Evolutionary conservation across 2,797 vertebrate genomes (phyloP).

Genomic region (Ficedula albicollis): DNA sequence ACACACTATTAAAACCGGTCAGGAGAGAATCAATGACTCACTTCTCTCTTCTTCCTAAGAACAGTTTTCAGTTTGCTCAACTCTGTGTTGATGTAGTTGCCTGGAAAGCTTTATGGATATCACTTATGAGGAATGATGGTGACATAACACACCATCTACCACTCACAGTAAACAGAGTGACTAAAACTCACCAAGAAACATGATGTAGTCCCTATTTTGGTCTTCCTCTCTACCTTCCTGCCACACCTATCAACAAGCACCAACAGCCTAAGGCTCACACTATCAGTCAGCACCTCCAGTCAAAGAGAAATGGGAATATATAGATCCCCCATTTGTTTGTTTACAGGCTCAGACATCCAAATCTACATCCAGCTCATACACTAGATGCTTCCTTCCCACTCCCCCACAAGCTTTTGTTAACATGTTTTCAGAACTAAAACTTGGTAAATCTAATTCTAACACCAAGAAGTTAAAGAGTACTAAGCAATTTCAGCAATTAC

Average conservation of each 20-base stretch:
- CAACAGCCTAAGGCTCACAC: not conserved
- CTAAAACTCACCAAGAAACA: not conserved
- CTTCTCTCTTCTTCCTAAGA: not conserved
- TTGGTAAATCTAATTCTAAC: not conserved
- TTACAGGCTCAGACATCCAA: not conserved
- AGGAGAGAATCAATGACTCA: not conserved
- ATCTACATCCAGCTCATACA: not conserved
- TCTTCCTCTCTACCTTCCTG: not conserved
- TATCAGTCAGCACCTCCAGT: not conserved
- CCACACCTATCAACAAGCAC: not conserved
- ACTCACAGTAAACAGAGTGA: not conserved
- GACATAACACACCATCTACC: not conserved
- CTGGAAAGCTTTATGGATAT: not conserved
- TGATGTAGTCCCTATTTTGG: not conserved
- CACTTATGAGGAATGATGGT: not conserved
- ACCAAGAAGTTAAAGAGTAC: not conserved
- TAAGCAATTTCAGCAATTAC: not conserved
- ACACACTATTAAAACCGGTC: not conserved
- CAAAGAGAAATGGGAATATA: not conserved
- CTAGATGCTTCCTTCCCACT: not conserved
- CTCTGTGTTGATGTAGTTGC: not conserved
- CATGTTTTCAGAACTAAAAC: not conserved
- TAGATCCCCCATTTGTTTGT: not conserved
- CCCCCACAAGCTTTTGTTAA: not conserved
- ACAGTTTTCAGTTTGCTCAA: not conserved